Evolutionary conservation across 2,797 vertebrate species (phyloP), one percentile per base, ranked within the genome.

Genomic region (Aplochiton taeniatus): DNA sequence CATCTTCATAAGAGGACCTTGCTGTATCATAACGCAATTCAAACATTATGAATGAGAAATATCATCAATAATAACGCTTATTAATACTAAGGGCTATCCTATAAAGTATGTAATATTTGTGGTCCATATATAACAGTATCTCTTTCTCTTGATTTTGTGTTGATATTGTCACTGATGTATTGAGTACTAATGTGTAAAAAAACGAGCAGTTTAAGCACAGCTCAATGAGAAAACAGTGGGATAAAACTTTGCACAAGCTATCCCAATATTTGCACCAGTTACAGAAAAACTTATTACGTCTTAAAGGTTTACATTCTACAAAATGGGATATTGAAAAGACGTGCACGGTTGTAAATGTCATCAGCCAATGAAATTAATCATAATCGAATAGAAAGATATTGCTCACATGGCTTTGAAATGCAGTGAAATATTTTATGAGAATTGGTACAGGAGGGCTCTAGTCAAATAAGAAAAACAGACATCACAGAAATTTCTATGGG

Each of bases 41-140:
- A 87, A 85, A 78, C 81, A 89, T 85, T 87, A 20, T 46, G 54
- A 55, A 83, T 72, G 74, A 79, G 57, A 72, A 78, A 83, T 78
- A 83, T 58, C 72, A 73, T 80, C 83, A 90, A 85, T 90, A 91
- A 91, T 88, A 89, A 92, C 58, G 89, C 90, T 92, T 93, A 85
- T 90, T 87, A 89, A 90, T 90, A 92, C 90, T 90, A 94, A 94
- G 93, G 93, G 93, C 93, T 94, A 94, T 90, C 91, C 89, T 91
- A 89, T 91, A 88, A 87, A 89, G 87, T 93, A 88, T 90, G 92
- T 91, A 88, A 88, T 91, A 87, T 91, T 83, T 87, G 87, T 91
- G 88, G 87, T 92, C 88, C 89, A 89, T 90, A 91, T 87, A 87
- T 85, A 81, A 88, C 87, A 84, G 85, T 90, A 90, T 89, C 86